Evolutionary conservation across 2,113 vertebrate genomes (phyloP).

Genomic region (Phaethornis superciliosus): DNA sequence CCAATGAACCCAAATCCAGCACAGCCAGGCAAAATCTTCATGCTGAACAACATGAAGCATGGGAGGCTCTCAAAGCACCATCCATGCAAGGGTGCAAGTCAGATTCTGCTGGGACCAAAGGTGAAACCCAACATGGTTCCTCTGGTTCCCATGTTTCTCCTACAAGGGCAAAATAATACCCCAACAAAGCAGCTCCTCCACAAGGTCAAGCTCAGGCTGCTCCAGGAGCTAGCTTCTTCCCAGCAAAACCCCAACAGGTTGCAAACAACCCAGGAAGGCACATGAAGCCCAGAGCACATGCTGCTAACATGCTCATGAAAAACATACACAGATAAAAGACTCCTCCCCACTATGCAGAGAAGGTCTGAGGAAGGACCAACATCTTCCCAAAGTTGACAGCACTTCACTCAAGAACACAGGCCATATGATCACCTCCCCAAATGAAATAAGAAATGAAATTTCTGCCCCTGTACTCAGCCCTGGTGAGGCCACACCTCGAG

Average conservation of each 20-base stretch:
- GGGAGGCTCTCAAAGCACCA: not conserved
- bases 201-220: not conserved
- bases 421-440: accelerated
- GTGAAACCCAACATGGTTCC: not conserved
- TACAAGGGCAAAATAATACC: accelerated
- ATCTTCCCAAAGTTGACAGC: not conserved
- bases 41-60: not conserved
- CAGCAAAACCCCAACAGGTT: not conserved
- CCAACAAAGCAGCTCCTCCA: not conserved
- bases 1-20: not conserved
- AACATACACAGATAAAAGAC: not conserved
- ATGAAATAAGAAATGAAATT: too few species aligned
- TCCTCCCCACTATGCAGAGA: not conserved
- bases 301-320: not conserved
- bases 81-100: not conserved
- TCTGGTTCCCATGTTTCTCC: not conserved
- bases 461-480: too few species aligned
- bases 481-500: too few species aligned
- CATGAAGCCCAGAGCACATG: accelerated
- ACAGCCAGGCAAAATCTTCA: not conserved
- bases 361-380: not conserved
- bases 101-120: not conserved
- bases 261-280: not conserved
- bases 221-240: not conserved
- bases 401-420: not conserved